phyloP scores from a whole-genome alignment of 2,113 vertebrate genomes.

The Mionectes macconnelli region DNA sequence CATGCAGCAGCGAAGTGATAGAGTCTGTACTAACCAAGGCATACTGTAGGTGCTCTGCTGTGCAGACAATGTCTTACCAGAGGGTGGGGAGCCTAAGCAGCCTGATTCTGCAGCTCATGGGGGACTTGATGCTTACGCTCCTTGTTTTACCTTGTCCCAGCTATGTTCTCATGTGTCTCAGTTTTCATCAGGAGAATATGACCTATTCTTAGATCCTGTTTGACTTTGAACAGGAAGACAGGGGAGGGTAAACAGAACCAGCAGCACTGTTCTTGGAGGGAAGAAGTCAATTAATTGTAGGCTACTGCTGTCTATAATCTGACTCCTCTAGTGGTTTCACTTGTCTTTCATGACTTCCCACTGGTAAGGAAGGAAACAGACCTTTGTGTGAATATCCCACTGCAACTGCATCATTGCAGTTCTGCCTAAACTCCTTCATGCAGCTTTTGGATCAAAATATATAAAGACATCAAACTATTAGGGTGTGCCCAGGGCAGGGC shows the following conservation, averaged over 20 bases:
- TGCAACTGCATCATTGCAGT: neutral
- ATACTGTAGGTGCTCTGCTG: accelerated
- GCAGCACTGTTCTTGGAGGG: neutral
- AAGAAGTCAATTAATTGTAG: neutral
- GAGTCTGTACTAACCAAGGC: neutral
- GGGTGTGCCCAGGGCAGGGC: neutral
- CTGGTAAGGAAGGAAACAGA: neutral
- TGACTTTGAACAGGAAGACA: neutral
- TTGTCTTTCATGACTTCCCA: neutral
- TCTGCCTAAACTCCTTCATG: neutral
- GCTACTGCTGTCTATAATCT: neutral
- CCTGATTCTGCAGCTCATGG: accelerated
- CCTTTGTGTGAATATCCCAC: neutral
- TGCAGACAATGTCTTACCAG: neutral
- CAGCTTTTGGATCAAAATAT: neutral
- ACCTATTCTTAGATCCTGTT: neutral
- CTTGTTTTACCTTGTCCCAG: neutral
- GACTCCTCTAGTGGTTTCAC: neutral
- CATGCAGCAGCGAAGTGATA: neutral
- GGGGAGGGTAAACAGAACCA: neutral
- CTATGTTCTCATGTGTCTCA: accelerated
- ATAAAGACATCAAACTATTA: neutral
- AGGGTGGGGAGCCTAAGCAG: accelerated
- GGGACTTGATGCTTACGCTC: neutral
- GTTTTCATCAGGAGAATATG: neutral